These are phyloP conservation scores for Agrochola circellaris DNA, from an alignment of 2,888 invertebrate species.

Conservation along the genomic window DNA sequence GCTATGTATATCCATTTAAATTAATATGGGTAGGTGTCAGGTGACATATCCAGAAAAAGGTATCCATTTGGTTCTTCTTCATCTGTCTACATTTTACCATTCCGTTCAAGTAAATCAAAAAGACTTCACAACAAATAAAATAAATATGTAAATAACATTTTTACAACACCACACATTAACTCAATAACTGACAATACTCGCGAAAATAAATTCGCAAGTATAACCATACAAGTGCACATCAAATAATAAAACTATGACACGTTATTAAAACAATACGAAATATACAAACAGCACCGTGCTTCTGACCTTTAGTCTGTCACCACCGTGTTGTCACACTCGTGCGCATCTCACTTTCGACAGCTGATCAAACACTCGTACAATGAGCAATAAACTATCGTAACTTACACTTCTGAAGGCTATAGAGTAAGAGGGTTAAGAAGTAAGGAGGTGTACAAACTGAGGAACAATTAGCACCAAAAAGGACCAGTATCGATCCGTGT, in stretches of 20 bases:
- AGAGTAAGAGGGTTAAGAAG: conserved; percentile 28
- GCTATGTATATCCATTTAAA: not conserved
- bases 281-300: conserved; percentile 47
- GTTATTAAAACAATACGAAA: conserved; percentile 52
- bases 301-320: conserved; percentile 62
- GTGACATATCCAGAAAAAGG: not conserved
- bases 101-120: not conserved
- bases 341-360: conserved; percentile 71
- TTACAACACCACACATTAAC: not conserved
- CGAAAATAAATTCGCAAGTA: conserved; percentile 14
- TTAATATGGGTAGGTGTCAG: not conserved
- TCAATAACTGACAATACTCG: not conserved
- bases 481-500: not conserved
- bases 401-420: conserved; percentile 30
- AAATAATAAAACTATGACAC: conserved; percentile 31
- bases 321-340: conserved; percentile 59
- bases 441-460: not conserved
- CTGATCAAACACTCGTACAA: conserved; percentile 74
- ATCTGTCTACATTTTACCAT: too few relatives aligned
- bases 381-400: conserved; percentile 59
- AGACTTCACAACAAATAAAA: not conserved
- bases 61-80: not conserved
- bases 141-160: not conserved
- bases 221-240: conserved; percentile 23
- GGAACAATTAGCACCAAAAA: conserved; percentile 10